Evolutionary conservation across 2,797 vertebrate species (phyloP), one percentile per base, ranked within the genome.

Genomic region (Acrossocheilus fasciatus): DNA sequence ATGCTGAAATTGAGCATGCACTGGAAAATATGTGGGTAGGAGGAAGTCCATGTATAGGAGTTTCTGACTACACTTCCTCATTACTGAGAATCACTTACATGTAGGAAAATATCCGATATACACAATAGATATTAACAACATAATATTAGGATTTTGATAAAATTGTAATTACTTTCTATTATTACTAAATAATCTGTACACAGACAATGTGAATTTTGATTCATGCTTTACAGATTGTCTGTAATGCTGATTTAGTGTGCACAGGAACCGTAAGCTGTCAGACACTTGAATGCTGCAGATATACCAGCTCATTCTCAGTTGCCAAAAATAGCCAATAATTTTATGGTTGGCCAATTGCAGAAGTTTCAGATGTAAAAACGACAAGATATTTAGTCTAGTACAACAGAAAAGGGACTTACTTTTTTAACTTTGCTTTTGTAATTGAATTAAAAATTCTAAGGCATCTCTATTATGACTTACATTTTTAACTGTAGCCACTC

Each of bases 21-120:
- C 4, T 34, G 52, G 75, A 73, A 62, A 82, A 70, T 18, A 45
- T 10, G 77, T 45, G 12, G 78, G 66, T 52, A 50, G 68, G 76
- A 43, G 81, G 70, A 81, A 83, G 80, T 30, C 30, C 70, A 47
- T 41, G 34, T 45, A 30, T 41, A 81, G 15, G 54, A 77, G 41
- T 73, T 77, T 84, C 62, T 87, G 70, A 75, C 50, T 84, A 43
- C 59, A 85, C 88, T 91, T 91, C 89, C 77, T 50, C 73, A 85
- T 89, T 88, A 81, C 62, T 4, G 1, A 36, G 47, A 43, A 69
- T 81, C 15, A 70, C 76, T 47, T 57, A 15, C 59, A 77, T n/a
- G 66, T 34, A 34, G 52, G n/a, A 75, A 89, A 57, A 26, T 23
- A 52, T 26, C 6, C 36, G 26, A 62, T 4, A 62, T 4, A 6